phyloP scores from a whole-genome alignment of 1,140 invertebrate species.

The Cydia amplana region DNA sequence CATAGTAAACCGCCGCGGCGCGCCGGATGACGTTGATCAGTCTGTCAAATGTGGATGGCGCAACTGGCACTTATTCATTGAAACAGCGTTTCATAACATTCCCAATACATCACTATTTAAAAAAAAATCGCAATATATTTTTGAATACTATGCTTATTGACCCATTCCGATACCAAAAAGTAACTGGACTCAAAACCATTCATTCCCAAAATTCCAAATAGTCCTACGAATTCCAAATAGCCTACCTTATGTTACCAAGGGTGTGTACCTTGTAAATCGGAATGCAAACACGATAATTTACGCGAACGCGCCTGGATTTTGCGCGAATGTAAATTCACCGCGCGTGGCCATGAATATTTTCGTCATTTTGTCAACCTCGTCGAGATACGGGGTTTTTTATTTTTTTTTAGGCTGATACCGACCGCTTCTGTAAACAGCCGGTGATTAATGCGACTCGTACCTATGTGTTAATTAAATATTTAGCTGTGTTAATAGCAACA shows the following conservation, averaged over 20 bases:
- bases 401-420: neutral
- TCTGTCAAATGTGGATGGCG: no score
- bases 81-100: no score
- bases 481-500: neutral
- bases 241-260: no score
- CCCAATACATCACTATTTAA: no score
- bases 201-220: neutral
- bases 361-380: constrained; percentile 5
- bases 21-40: no score
- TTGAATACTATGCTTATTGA: no score
- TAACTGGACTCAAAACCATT: neutral
- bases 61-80: no score
- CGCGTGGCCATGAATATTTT: constrained; percentile 20
- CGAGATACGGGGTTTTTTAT: neutral
- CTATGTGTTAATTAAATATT: neutral
- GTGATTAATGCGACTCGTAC: constrained; percentile 2
- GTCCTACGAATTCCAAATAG: neutral
- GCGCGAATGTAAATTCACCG: constrained; percentile 10
- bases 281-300: constrained; percentile 16
- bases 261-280: neutral
- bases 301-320: neutral
- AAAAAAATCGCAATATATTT: no score
- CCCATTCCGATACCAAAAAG: no score
- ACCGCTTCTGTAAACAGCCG: neutral
- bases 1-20: no score